Conservation (phyloP, 2,888 invertebrate genomes). For the Leptopilina myrica region DNA sequence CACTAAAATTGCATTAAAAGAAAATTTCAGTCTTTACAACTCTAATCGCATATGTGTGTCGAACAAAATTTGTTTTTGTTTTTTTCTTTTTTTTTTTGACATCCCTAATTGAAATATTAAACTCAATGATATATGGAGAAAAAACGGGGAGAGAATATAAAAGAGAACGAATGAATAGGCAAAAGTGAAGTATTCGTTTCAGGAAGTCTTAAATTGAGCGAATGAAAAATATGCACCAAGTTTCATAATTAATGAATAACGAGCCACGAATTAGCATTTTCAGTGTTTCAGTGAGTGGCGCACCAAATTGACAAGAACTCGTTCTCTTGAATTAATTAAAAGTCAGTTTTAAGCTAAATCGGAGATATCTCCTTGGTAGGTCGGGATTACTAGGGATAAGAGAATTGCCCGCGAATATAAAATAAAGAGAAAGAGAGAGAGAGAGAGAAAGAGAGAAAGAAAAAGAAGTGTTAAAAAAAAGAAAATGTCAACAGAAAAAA, state of each 20-base stretch:
- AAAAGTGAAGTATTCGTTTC: conserved; percentile 2
- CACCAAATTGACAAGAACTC: conserved; percentile 37
- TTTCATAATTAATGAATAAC: conserved; percentile 31
- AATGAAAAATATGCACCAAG: conserved; percentile 30
- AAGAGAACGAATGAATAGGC: not conserved
- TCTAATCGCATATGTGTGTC: too few relatives aligned
- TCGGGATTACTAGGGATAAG: conserved; percentile 46
- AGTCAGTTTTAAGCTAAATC: conserved; percentile 45
- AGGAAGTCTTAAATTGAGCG: conserved; percentile 32
- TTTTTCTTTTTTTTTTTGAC: not conserved
- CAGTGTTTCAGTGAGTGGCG: conserved; percentile 30
- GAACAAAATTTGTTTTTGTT: not conserved
- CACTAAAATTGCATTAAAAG: too few relatives aligned
- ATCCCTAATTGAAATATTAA: too few relatives aligned
- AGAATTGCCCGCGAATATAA: conserved; percentile 7
- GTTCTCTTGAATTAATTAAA: conserved; percentile 20
- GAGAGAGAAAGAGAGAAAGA: not conserved
- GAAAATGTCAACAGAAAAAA: too few relatives aligned
- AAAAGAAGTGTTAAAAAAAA: conserved; percentile 35
- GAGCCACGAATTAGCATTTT: conserved; percentile 27
- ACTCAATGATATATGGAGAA: too few relatives aligned
- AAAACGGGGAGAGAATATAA: too few relatives aligned
- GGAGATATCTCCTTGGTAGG: conserved; percentile 50
- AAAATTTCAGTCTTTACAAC: too few relatives aligned
- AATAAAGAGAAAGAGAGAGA: conserved; percentile 23